Evolutionary conservation across 2,888 invertebrate genomes (phyloP), one percentile per base, ranked within the genome.

Genomic region (Bedellia somnulentella): DNA sequence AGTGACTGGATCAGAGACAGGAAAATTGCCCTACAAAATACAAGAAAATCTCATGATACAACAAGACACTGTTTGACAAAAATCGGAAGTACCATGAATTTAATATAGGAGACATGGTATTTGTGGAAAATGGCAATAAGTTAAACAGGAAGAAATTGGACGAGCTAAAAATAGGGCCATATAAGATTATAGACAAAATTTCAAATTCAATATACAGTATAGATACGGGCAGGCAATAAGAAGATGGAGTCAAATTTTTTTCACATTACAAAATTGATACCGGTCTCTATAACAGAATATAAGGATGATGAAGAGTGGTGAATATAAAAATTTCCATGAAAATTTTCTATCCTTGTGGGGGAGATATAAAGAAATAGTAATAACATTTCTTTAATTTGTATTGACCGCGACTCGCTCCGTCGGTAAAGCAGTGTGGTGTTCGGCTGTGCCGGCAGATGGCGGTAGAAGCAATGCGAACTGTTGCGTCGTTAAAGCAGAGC

Each of bases 91-190:
- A n/a, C 8, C 6, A 14, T 4, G 11, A 29, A n/a, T 21, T 21
- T 9, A 22, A 28, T 12, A 10, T 22, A 16, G 27, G 27, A 15
- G 27, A 27, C 15, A 31, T 15, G n/a, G 33, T 36, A 10, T 36
- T 30, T 27, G 42, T 49, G 1, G 49, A 49, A 28, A 47, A 51
- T 34, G 47, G 47, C 18, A 12, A 36, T 27, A 13, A 32, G 22
- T 9, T 34, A 36, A 29, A 17, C 32, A 17, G 36, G n/a, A n/a
- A n/a, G n/a, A n/a, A n/a, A n/a, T n/a, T n/a, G n/a, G n/a, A n/a
- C n/a, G n/a, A n/a, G n/a, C n/a, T n/a, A n/a, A n/a, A n/a, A n/a
- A n/a, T n/a, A n/a, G n/a, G n/a, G n/a, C n/a, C n/a, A n/a, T n/a
- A n/a, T n/a, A n/a, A n/a, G n/a, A n/a, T n/a, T n/a, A n/a, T n/a